A percentile compares a stretch with the other conserved stretches of the same genome.
Evolutionary conservation across 2,888 invertebrate species (phyloP).

Genomic region (Ptilodon capucinus): DNA sequence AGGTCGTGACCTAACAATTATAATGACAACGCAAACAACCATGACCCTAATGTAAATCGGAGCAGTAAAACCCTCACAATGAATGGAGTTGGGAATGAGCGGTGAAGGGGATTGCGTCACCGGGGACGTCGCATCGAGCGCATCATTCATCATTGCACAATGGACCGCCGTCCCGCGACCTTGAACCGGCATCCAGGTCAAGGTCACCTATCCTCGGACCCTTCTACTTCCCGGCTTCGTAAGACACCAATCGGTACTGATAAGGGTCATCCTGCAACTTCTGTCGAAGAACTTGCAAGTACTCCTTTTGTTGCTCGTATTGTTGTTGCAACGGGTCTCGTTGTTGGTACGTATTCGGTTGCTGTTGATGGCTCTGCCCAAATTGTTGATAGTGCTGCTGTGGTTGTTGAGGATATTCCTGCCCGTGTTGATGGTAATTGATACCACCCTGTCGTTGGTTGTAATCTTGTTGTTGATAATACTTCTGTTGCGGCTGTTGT

Average conservation of each 20-base stretch:
- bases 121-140: conserved; percentile 34
- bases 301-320: conserved; percentile 10
- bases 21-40: background rate
- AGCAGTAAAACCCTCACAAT: conserved; percentile 1
- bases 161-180: conserved; percentile 39
- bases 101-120: conserved; percentile 20
- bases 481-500: conserved; percentile 6
- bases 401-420: conserved; percentile 22
- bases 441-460: conserved; percentile 7
- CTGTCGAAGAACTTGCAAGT: conserved; percentile 8
- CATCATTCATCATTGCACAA: conserved; percentile 46
- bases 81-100: conserved; percentile 25
- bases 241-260: conserved; percentile 48
- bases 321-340: conserved; percentile 27
- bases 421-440: conserved; percentile 3
- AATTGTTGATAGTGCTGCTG: conserved; percentile 25
- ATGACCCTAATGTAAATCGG: background rate
- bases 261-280: conserved; percentile 42
- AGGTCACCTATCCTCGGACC: conserved; percentile 69
- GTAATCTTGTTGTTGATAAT: conserved; percentile 28
- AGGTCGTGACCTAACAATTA: background rate
- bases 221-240: conserved; percentile 30
- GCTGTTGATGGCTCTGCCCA: conserved; percentile 19
- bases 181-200: conserved; percentile 60
- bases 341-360: conserved; percentile 13